Base-by-base conservation (phyloP, 1,140 invertebrate species). In the Parasteatoda tepidariorum region DNA sequence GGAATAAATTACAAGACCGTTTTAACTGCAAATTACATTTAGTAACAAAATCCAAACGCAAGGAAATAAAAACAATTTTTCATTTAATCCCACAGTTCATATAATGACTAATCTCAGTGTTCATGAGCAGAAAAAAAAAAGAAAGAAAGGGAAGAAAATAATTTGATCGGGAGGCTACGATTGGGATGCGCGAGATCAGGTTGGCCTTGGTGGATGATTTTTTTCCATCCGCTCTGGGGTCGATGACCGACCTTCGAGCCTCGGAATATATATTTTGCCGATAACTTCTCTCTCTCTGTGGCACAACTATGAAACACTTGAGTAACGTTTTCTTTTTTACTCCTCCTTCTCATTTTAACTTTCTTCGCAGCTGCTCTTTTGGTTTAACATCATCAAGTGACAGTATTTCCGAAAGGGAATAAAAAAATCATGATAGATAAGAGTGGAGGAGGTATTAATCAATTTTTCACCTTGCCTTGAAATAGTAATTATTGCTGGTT, bases 171-270 rank as follows among this genome's bases (percentile, higher is more conserved):
- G 28, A 66, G 62, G 30, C 22, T 28, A 55, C 38, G 30, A 28
- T 9, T 22, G 48, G 18, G 13, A 61, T 15, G 54, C n/a, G 31
- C 31, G 31, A 30, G 41, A 55, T 33, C 38, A 24, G 28, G 33
- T 38, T 75, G 71, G 71, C 71, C 71, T 75, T 75, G 38, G 71
- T 28, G 38, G 18, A 13, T 9, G 9, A 13, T 48, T 48, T 48
- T 48, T 48, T 13, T 75, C 13, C 48, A 28, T 3, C 24, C 2
- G 66, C 66, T n/a, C n/a, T 3, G 11, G 71, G 71, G 71, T 75
- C 71, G 41, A 75, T 15, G 71, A 75, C 59, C 71, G 71, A 75
- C 71, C 71, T 75, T 75, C 71, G 59, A 62, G 71, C 71, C 34
- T 31, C 48, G 57, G 24, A 57, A 33, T 31, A 48, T 48, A 73